Evolutionary conservation across 2,113 vertebrate species (phyloP).

Genomic region (Seriola dumerili): DNA sequence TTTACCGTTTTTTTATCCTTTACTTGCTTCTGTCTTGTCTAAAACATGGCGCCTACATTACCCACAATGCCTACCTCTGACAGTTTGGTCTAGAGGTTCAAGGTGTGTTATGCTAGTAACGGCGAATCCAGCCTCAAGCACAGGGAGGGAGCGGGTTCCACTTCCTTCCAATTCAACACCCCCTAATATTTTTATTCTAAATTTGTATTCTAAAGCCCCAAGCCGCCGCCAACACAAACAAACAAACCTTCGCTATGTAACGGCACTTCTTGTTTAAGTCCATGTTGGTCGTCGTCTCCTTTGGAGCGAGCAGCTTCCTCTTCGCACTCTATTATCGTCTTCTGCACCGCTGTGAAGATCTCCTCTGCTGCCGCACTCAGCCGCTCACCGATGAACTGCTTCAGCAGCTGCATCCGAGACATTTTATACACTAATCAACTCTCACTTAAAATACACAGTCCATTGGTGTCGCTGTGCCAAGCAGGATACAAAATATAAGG

Average conservation of each 20-base stretch:
- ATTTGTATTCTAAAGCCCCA: no score
- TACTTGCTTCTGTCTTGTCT: no score
- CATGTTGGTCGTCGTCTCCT: not conserved
- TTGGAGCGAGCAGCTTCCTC: not conserved
- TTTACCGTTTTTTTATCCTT: no score
- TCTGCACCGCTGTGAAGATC: slow-evolving; percentile 18
- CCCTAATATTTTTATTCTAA: no score
- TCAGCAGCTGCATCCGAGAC: slow-evolving; percentile 15
- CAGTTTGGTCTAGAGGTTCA: not conserved
- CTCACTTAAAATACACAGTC: not conserved
- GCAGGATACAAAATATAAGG: not conserved
- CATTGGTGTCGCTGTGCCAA: not conserved
- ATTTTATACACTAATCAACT: not conserved
- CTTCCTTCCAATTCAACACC: no score
- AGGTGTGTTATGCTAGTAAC: no score
- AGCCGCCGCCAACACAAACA: not conserved
- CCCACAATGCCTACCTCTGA: not conserved
- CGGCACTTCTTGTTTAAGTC: not conserved
- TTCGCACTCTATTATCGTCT: not conserved
- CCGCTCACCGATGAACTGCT: slow-evolving; percentile 20
- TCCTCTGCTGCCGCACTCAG: slow-evolving; percentile 16
- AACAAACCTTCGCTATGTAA: not conserved
- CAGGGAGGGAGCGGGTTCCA: no score
- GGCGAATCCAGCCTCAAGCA: no score
- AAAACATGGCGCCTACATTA: not conserved